Base-by-base conservation (phyloP, 2,113 vertebrate genomes). In the Dipodomys merriami region DNA sequence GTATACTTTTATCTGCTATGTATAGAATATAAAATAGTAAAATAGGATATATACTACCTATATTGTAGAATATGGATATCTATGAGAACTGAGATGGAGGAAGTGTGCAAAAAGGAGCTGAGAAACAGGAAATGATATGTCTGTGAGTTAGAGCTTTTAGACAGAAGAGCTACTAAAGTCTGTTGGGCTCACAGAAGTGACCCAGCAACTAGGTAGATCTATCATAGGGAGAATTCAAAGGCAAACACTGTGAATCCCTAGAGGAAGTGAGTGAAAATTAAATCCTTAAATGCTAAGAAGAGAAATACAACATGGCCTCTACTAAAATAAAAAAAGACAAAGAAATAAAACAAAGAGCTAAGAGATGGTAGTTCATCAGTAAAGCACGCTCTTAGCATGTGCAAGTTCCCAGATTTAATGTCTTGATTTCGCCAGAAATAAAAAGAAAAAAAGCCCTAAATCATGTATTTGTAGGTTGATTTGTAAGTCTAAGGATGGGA, bases 401-500 rank as follows among this genome's bases (percentile, higher is more conserved):
- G 7, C 8, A 69, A 77, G 39, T 7, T 8, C 33, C 39, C 5
- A 6, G 39, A 12, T 39, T 92, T 57, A 73, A 35, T 49, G 7
- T 8, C 16, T 23, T 57, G 15, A 16, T 57, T 53, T 20, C 9
- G 71, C 29, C 67, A 80, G 16, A 71, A 60, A 29, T 46, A 44
- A 57, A 71, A 9, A 60, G 5, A 60, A 57, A n/a, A 8, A 11
- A 62, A 30, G 10, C 15, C 53, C 15, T 13, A 57, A 57, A 57
- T 13, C 12, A 18, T 57, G 15, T 30, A 20, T 18, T 0, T 3
- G 5, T 0, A 35, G 10, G 3, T 4, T 29, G 8, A 1, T 76
- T 85, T 53, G 4, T 25, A 60, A 9, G 44, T 53, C 11, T 64
- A 67, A 23, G 30, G 7, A 46, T 46, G 12, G n/a, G 16, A 78